These are phyloP conservation scores for Pteropus alecto DNA, from an alignment of 2,113 vertebrate genomes.

Conservation along the genomic window DNA sequence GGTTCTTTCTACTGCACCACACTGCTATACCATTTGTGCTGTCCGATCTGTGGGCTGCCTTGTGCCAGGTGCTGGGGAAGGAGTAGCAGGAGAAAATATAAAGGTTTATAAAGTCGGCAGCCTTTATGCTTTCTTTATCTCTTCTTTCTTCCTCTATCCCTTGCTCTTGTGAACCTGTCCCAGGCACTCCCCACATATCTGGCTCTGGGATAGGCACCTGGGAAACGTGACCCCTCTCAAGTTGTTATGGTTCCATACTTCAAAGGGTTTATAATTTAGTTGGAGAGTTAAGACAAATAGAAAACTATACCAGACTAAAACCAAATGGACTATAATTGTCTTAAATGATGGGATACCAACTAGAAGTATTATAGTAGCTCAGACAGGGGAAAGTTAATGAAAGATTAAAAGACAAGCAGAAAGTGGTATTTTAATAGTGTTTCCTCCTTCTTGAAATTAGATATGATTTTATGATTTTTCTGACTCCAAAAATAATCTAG, in stretches of 20 bases:
- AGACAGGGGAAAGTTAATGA: neutral
- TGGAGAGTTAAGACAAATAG: neutral
- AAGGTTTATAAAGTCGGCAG: neutral
- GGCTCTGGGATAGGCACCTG: neutral
- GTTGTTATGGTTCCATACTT: neutral
- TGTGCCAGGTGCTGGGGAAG: fast-evolving
- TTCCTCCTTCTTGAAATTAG: neutral
- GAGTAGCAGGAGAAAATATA: neutral
- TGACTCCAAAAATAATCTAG: neutral
- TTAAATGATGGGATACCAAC: neutral
- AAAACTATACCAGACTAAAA: neutral
- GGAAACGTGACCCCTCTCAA: neutral
- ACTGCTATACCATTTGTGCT: neutral
- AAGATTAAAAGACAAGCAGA: neutral
- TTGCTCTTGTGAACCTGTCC: neutral
- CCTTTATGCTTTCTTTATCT: neutral
- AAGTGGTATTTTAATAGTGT: too few relatives aligned
- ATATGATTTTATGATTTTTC: neutral
- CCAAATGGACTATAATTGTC: neutral
- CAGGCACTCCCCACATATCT: neutral
- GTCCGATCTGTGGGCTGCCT: neutral
- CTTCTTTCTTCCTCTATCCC: neutral
- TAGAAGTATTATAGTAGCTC: neutral
- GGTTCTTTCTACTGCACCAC: neutral
- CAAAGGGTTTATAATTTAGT: neutral